Percentiles rank a stretch among this genome's conserved stretches.
Conservation (phyloP, 2,797 vertebrate species). For the Cynodonichthys magdalenae region DNA sequence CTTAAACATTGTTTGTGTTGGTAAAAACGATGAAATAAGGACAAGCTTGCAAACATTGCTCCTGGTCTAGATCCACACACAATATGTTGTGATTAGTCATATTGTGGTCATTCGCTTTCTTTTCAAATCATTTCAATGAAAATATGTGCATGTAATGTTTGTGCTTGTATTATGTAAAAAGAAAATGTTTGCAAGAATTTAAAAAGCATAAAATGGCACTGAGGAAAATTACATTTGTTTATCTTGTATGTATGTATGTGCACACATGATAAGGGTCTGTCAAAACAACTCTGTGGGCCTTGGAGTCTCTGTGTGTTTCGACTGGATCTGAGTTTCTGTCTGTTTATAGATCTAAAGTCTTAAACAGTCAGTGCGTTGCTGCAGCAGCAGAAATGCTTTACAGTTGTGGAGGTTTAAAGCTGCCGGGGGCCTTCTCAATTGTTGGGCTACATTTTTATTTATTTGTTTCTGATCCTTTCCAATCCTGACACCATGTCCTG, state of each 20-base stretch:
- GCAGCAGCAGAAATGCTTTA: conserved; percentile 37
- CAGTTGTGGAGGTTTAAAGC: conserved; percentile 58
- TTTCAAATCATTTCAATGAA: neutral
- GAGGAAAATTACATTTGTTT: neutral
- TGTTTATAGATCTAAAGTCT: conserved; percentile 27
- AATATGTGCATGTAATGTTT: neutral
- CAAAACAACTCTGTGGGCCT: conserved; percentile 1
- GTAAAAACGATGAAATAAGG: neutral
- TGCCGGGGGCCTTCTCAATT: conserved; percentile 55
- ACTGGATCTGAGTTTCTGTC: neutral
- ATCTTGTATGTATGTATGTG: neutral
- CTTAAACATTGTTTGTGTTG: neutral
- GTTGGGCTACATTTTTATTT: conserved; percentile 37
- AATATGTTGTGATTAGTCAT: neutral
- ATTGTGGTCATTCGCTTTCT: neutral
- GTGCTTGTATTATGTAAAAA: neutral
- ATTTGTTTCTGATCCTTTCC: conserved; percentile 41
- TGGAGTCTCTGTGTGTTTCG: conserved; percentile 2
- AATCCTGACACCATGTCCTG: conserved; percentile 25
- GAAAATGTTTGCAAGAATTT: neutral
- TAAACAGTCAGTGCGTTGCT: conserved; percentile 15
- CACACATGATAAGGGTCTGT: neutral
- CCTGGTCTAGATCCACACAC: neutral
- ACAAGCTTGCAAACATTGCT: neutral
- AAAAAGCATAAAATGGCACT: neutral